These are phyloP conservation scores for Calephelis perditalis DNA, from an alignment of 2,888 invertebrate genomes.

Conservation along the genomic window DNA sequence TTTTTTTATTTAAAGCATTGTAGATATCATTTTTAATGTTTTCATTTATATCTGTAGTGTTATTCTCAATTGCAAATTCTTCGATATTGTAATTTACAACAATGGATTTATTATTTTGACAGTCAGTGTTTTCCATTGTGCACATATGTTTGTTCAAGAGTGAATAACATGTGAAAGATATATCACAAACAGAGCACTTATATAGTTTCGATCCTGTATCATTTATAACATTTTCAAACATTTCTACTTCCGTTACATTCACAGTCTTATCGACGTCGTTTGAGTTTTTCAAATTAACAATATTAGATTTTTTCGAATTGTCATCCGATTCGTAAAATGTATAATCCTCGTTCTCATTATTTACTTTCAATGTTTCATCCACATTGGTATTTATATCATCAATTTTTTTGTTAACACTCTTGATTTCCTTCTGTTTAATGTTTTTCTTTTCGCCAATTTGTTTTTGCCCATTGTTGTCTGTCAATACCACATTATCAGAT, in stretches of 20 bases:
- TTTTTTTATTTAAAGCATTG: constrained; percentile 14
- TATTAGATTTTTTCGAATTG: neutral
- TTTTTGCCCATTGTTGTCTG: constrained; percentile 17
- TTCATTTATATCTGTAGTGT: constrained; percentile 24
- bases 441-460: constrained; percentile 15
- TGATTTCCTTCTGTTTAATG: constrained; percentile 7
- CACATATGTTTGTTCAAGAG: constrained; percentile 16
- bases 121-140: constrained; percentile 6
- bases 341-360: neutral
- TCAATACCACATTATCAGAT: constrained; percentile 16
- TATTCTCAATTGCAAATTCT: constrained; percentile 33
- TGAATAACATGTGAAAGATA: constrained; percentile 13
- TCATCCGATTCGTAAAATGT: constrained; percentile 16
- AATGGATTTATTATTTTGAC: constrained; percentile 1
- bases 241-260: neutral
- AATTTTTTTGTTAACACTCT: neutral
- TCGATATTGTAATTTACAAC: neutral
- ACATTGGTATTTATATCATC: neutral
- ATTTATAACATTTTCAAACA: neutral
- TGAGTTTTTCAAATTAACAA: neutral
- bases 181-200: constrained; percentile 13
- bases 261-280: neutral
- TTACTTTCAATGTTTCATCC: neutral
- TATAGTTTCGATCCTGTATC: neutral
- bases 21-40: constrained; percentile 18